Conservation (phyloP, 2,113 vertebrate genomes). For the Peromyscus polionotus region DNA sequence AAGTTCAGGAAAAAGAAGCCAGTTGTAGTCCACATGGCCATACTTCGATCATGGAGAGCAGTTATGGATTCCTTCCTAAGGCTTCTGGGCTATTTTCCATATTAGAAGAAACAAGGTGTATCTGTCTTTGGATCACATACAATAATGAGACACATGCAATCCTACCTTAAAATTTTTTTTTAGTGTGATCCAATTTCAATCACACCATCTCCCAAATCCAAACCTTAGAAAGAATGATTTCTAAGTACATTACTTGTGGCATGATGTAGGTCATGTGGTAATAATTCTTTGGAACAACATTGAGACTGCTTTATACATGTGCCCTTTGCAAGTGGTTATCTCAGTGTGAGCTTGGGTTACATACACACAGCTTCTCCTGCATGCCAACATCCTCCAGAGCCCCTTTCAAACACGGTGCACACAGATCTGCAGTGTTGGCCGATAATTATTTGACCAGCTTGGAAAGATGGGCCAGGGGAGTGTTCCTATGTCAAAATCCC, state of each 20-base stretch:
- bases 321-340: neutral
- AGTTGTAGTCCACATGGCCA: neutral
- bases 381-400: neutral
- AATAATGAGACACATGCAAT: constrained; percentile 52
- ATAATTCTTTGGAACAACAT: constrained; percentile 52
- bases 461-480: neutral
- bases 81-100: constrained; percentile 26
- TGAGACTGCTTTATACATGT: constrained; percentile 5
- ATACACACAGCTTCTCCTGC: neutral
- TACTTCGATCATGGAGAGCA: neutral
- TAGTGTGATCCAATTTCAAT: constrained; percentile 52
- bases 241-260: constrained; percentile 27
- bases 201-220: constrained; percentile 38
- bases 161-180: neutral
- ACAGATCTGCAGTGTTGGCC: neutral
- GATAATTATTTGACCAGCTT: neutral
- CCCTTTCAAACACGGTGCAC: neutral
- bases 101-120: neutral
- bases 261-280: constrained; percentile 57
- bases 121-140: constrained; percentile 42
- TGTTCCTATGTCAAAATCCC: constrained; percentile 9
- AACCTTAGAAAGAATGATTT: constrained; percentile 34
- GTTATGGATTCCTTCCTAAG: constrained; percentile 13
- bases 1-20: neutral
- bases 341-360: neutral